Conservation (phyloP, 1,140 invertebrate species). For the Phymastichus coffea region DNA sequence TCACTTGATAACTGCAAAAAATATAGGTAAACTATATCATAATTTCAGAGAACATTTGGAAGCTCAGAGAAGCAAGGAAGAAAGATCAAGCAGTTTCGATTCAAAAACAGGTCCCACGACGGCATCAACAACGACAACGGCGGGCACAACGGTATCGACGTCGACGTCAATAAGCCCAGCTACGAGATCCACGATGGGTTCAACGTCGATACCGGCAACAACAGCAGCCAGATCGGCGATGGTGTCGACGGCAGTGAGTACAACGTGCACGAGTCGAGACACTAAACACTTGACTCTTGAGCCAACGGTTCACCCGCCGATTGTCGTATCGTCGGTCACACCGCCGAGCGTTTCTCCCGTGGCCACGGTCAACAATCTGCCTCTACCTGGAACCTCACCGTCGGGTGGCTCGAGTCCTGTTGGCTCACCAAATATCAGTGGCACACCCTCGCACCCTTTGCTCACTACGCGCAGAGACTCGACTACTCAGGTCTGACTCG, state of each 20-base stretch:
- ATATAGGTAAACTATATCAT: no score
- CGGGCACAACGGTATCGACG: conserved; percentile 55
- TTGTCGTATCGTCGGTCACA: conserved; percentile 77
- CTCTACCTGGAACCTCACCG: conserved; percentile 50
- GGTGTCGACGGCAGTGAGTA: background rate
- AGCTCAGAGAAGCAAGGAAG: conserved; percentile 36
- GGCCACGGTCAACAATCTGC: conserved; percentile 52
- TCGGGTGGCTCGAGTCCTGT: conserved; percentile 51
- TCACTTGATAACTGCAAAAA: no score
- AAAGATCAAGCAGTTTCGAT: conserved; percentile 38
- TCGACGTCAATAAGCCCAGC: conserved; percentile 44
- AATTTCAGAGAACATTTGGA: conserved; percentile 49
- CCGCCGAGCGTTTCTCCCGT: conserved; percentile 71
- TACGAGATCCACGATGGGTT: conserved; percentile 11
- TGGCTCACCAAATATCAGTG: conserved; percentile 56
- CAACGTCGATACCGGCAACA: conserved; percentile 9
- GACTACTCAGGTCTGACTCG: conserved; percentile 82
- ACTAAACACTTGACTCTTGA: conserved; percentile 42
- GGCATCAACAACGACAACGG: conserved; percentile 40
- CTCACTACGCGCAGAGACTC: conserved; percentile 73
- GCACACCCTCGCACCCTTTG: conserved; percentile 63
- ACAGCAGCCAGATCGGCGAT: background rate
- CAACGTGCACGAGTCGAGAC: conserved; percentile 16
- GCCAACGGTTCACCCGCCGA: conserved; percentile 69
- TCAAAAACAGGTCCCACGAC: conserved; percentile 19